Evolutionary conservation across 2,797 vertebrate genomes (phyloP).

Genomic region (Psittacula derbiana): DNA sequence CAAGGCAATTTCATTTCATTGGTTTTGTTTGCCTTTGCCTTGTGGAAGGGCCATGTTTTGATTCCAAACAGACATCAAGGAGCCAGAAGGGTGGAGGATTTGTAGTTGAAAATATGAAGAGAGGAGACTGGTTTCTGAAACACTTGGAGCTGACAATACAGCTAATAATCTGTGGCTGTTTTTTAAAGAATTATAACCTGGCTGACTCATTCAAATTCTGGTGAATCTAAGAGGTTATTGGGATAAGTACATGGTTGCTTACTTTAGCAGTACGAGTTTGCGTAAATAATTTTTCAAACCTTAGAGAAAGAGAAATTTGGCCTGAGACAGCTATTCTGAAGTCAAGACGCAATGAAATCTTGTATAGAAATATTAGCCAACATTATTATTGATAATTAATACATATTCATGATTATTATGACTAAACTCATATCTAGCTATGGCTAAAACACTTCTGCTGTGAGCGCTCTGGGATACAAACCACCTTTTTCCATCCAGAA

Average conservation of each 20-base stretch:
- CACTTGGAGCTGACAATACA: neutral
- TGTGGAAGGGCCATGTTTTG: neutral
- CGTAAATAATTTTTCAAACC: neutral
- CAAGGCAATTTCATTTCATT: neutral
- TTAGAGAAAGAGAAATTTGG: neutral
- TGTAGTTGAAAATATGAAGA: neutral
- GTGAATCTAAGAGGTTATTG: neutral
- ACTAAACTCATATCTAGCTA: neutral
- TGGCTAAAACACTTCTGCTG: neutral
- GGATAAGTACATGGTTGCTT: neutral
- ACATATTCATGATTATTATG: neutral
- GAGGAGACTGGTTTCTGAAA: neutral
- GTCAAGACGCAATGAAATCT: neutral
- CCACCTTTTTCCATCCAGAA: neutral
- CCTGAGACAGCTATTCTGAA: neutral
- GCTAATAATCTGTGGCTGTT: neutral
- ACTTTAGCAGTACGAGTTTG: neutral
- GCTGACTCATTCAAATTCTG: neutral
- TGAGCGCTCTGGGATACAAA: neutral
- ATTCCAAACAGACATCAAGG: slow-evolving; percentile 11
- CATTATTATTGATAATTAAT: neutral
- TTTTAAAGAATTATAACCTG: slow-evolving; percentile 17
- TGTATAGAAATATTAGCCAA: neutral
- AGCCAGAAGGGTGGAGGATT: slow-evolving; percentile 6
- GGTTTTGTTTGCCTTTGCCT: neutral